Evolutionary conservation across 2,113 vertebrate genomes (phyloP).

Genomic region (Silurus asotus): DNA sequence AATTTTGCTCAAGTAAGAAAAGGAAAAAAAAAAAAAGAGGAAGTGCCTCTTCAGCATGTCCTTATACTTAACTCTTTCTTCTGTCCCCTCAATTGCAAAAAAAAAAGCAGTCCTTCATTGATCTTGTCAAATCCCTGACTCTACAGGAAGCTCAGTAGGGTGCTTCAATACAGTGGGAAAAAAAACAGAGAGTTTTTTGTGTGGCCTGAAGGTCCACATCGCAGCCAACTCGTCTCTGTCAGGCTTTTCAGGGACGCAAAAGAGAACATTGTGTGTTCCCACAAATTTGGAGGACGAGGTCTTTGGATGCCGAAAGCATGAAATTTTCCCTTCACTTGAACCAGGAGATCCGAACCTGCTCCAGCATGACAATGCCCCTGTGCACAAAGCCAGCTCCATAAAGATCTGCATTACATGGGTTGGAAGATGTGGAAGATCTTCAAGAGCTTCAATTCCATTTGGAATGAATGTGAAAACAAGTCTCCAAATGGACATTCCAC

Average conservation of each 20-base stretch:
- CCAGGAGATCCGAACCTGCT: too few species aligned
- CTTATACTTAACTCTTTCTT: background rate
- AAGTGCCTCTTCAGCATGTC: background rate
- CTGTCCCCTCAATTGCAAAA: background rate
- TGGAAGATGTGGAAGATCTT: too few species aligned
- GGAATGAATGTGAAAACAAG: too few species aligned
- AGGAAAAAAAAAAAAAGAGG: background rate
- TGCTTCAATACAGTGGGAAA: background rate
- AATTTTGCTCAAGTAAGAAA: background rate
- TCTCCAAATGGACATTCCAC: too few species aligned
- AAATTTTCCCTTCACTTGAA: too few species aligned
- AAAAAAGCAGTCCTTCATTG: constrained; percentile 5
- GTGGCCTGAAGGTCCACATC: background rate
- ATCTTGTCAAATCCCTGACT: constrained; percentile 25
- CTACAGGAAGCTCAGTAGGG: constrained; percentile 24
- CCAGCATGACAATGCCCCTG: too few species aligned
- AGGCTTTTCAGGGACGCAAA: constrained; percentile 43
- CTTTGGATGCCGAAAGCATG: background rate
- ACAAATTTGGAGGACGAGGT: background rate
- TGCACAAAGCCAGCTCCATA: too few species aligned
- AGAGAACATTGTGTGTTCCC: background rate
- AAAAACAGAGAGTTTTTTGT: background rate
- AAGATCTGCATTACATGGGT: too few species aligned
- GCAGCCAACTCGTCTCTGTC: background rate
- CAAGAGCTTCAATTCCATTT: too few species aligned